Evolutionary conservation across 2,888 invertebrate species (phyloP).

Genomic region (Orthosia incerta): DNA sequence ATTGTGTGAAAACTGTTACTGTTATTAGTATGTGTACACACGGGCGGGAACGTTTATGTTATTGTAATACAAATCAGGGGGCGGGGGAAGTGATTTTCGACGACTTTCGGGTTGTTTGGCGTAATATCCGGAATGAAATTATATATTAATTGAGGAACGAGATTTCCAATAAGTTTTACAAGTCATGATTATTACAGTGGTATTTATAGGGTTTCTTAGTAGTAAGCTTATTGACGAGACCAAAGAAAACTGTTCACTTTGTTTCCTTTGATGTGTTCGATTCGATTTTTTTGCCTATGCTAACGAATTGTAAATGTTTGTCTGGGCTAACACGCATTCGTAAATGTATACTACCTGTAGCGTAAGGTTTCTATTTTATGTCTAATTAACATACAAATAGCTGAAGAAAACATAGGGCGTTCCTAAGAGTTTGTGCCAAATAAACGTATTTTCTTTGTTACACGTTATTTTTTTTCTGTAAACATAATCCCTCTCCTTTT

Average conservation of each 20-base stretch:
- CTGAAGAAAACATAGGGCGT: not conserved
- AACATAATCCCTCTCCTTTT: slow-evolving; percentile 3
- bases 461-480: no score
- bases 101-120: not conserved
- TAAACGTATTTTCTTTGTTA: no score
- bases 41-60: not conserved
- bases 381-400: slow-evolving; percentile 9
- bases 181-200: no score
- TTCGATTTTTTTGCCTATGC: not conserved
- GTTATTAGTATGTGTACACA: slow-evolving; percentile 33
- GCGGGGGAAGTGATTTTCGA: not conserved
- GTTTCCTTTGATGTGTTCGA: not conserved
- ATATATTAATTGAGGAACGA: not conserved
- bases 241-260: no score
- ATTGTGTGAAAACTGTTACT: slow-evolving; percentile 44
- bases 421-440: no score
- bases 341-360: not conserved
- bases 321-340: not conserved
- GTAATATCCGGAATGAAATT: not conserved
- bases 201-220: no score
- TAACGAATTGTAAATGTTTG: not conserved
- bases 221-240: no score
- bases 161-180: no score
- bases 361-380: not conserved
- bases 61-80: slow-evolving; percentile 16